These are phyloP conservation scores for Synanthedon formicaeformis DNA, from an alignment of 2,888 invertebrate species.

Conservation along the genomic window DNA sequence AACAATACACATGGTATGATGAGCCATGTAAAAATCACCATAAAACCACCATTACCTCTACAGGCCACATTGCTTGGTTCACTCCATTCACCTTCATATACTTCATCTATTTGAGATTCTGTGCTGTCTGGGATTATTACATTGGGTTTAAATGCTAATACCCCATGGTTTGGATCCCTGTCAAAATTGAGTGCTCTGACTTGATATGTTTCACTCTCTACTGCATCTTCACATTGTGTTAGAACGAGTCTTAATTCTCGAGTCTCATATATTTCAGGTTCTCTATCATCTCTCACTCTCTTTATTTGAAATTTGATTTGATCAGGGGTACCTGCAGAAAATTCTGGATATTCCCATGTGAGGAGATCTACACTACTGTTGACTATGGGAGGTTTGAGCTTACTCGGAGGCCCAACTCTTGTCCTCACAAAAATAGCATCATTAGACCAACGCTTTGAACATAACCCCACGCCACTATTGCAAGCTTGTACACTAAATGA, in stretches of 20 bases:
- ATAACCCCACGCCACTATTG: constrained; percentile 68
- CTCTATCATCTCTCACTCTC: constrained; percentile 37
- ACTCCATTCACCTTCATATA: constrained; percentile 52
- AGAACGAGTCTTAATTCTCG: constrained; percentile 25
- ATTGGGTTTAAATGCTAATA: constrained; percentile 24
- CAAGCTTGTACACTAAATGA: constrained; percentile 78
- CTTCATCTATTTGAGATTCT: constrained; percentile 12
- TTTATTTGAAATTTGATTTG: constrained; percentile 64
- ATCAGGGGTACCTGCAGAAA: constrained; percentile 67
- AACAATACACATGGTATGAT: constrained; percentile 12
- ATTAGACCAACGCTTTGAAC: constrained; percentile 67
- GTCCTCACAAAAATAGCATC: constrained; percentile 67
- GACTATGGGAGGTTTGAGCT: constrained; percentile 34
- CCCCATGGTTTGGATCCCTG: constrained; percentile 39
- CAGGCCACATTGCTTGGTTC: constrained; percentile 37
- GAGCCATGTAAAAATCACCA: constrained; percentile 27
- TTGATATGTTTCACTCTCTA: constrained; percentile 41
- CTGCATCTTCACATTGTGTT: constrained; percentile 40
- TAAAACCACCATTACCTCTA: constrained; percentile 36
- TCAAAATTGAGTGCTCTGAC: constrained; percentile 56
- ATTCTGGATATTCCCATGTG: constrained; percentile 62
- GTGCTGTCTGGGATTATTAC: constrained; percentile 23
- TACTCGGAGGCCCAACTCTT: constrained; percentile 71
- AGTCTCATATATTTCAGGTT: constrained; percentile 31
- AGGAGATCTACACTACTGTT: constrained; percentile 36